Evolutionary conservation across 2,797 vertebrate species (phyloP).

Genomic region (Decapterus maruadsi): DNA sequence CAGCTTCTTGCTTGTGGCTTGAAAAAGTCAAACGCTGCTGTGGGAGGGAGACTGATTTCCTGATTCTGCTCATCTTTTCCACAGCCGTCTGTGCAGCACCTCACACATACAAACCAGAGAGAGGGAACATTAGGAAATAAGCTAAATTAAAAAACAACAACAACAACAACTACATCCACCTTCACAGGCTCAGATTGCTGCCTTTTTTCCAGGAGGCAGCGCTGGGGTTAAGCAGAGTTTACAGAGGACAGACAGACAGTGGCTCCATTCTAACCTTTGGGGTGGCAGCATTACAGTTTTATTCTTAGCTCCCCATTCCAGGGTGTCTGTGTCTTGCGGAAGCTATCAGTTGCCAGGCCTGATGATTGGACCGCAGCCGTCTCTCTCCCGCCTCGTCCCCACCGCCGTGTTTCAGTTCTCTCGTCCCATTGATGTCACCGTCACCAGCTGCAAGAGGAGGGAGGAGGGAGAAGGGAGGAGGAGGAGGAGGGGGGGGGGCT

Average conservation of each 20-base stretch:
- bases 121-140: slow-evolving; percentile 1
- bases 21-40: slow-evolving; percentile 12
- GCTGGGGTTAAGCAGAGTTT: slow-evolving; percentile 73
- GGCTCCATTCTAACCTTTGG: slow-evolving; percentile 76
- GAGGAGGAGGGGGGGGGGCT: background rate
- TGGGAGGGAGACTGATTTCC: slow-evolving; percentile 16
- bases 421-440: slow-evolving; percentile 72
- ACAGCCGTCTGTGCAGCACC: slow-evolving; percentile 30
- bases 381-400: slow-evolving; percentile 45
- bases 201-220: slow-evolving; percentile 14
- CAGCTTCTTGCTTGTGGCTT: background rate
- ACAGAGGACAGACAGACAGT: slow-evolving; percentile 62
- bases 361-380: slow-evolving; percentile 70
- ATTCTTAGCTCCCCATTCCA: slow-evolving; percentile 78
- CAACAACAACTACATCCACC: background rate
- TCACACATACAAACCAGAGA: background rate
- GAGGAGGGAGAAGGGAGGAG: background rate
- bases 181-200: background rate
- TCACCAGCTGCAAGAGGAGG: slow-evolving; percentile 61
- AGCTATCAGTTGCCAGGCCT: slow-evolving; percentile 77
- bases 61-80: slow-evolving; percentile 30
- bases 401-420: slow-evolving; percentile 43
- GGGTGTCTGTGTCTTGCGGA: slow-evolving; percentile 76
- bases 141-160: background rate
- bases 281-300: slow-evolving; percentile 72